A percentile compares a stretch with the other conserved stretches of the same genome.
phyloP scores from a whole-genome alignment of 2,113 vertebrate species.

The Stictonetta naevosa region DNA sequence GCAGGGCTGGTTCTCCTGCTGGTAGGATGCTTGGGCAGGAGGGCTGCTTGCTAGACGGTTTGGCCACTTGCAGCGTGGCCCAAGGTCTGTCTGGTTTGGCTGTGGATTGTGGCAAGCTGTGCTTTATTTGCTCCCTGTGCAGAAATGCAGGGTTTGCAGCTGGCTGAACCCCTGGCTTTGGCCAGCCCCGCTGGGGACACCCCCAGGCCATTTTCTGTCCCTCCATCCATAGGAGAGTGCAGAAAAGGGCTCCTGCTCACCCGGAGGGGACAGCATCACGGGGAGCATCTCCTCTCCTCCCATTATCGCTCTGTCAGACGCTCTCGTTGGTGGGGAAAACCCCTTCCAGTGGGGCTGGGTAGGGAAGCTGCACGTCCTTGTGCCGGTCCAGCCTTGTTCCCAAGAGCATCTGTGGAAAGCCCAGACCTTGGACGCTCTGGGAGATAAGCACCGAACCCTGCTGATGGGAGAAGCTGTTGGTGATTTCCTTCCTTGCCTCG shows the following conservation, averaged over 20 bases:
- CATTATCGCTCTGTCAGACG: too few species aligned
- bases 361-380: neutral
- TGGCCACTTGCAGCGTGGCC: neutral
- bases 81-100: neutral
- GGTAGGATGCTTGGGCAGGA: neutral
- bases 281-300: too few species aligned
- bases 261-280: too few species aligned
- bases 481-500: neutral
- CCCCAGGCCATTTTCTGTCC: too few species aligned
- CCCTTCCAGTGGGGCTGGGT: neutral
- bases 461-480: neutral
- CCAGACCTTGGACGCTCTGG: neutral
- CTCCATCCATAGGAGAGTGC: too few species aligned
- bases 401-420: rapidly evolving
- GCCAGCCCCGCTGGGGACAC: too few species aligned
- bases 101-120: neutral
- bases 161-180: too few species aligned
- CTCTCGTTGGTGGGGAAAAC: too few species aligned
- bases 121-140: neutral
- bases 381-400: too few species aligned
- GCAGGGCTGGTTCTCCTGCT: neutral
- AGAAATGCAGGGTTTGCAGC: too few species aligned
- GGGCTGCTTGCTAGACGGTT: too few species aligned
- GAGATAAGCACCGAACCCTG: rapidly evolving
- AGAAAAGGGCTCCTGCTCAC: too few species aligned